Evolutionary conservation across 1,140 invertebrate species (phyloP).

Genomic region (Calliopsis andreniformis): DNA sequence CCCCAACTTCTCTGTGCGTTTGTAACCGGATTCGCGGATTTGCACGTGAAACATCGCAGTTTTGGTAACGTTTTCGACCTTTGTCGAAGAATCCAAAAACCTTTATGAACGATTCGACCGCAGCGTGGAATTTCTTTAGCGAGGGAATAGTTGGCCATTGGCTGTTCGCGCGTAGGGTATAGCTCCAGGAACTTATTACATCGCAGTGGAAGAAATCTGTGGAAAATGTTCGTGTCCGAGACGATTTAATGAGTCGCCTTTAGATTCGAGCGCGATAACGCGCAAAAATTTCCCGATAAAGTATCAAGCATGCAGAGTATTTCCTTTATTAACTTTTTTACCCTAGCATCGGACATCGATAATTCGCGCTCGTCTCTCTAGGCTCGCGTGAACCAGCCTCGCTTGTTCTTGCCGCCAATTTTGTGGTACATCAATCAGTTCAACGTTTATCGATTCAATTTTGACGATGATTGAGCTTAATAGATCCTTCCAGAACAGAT

Average conservation of each 20-base stretch:
- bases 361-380: slow-evolving; percentile 46
- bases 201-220: not conserved
- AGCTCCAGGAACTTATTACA: not conserved
- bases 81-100: not conserved
- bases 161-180: too few relatives aligned
- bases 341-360: slow-evolving; percentile 62
- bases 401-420: not conserved
- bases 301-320: slow-evolving; percentile 72
- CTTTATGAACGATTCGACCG: too few relatives aligned
- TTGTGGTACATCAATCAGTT: not conserved
- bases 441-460: not conserved
- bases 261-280: slow-evolving; percentile 59
- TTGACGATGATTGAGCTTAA: not conserved
- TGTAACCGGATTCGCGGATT: slow-evolving; percentile 54
- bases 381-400: not conserved
- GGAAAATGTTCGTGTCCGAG: slow-evolving; percentile 28
- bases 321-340: slow-evolving; percentile 77
- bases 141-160: too few relatives aligned
- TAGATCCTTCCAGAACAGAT: too few relatives aligned
- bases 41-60: slow-evolving; percentile 41
- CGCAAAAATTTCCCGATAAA: slow-evolving; percentile 73
- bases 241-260: slow-evolving; percentile 74
- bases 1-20: slow-evolving; percentile 45
- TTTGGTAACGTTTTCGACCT: not conserved
- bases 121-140: too few relatives aligned